Conservation (phyloP, 53 echinoderm and acorn worm genomes). For the Paracentrotus lividus region DNA sequence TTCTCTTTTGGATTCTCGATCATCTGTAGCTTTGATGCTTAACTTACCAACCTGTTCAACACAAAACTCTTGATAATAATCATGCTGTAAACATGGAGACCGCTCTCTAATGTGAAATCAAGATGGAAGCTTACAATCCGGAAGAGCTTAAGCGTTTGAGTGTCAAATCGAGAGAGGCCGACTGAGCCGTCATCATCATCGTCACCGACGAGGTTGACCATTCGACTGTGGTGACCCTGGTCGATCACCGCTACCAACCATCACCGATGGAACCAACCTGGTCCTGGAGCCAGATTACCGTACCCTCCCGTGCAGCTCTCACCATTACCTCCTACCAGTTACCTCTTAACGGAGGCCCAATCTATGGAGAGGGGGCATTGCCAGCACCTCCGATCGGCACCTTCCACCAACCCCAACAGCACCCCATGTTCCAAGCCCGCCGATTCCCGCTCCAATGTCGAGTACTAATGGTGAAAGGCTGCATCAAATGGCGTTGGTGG, state of each 20-base stretch:
- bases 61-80: too few relatives aligned
- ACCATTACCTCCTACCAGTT: conserved; percentile 32
- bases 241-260: conserved; percentile 42
- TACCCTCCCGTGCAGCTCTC: conserved; percentile 32
- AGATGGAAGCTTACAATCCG: background rate
- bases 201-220: background rate
- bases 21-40: background rate
- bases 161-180: background rate
- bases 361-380: conserved; percentile 24
- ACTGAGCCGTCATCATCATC: background rate
- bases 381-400: conserved; percentile 11
- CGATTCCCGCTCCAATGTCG: background rate
- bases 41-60: background rate
- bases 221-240: conserved; percentile 17
- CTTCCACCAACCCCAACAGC: conserved; percentile 36
- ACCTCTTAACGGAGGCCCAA: background rate
- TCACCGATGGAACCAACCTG: background rate
- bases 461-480: conserved; percentile 48
- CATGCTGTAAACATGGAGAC: conserved; percentile 30
- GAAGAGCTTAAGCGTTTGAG: background rate
- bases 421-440: conserved; percentile 53
- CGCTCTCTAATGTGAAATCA: background rate
- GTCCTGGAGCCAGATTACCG: background rate
- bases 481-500: conserved; percentile 34
- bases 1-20: background rate